Conservation (phyloP, 2,797 vertebrate genomes). For the Rhynchotus rufescens region DNA sequence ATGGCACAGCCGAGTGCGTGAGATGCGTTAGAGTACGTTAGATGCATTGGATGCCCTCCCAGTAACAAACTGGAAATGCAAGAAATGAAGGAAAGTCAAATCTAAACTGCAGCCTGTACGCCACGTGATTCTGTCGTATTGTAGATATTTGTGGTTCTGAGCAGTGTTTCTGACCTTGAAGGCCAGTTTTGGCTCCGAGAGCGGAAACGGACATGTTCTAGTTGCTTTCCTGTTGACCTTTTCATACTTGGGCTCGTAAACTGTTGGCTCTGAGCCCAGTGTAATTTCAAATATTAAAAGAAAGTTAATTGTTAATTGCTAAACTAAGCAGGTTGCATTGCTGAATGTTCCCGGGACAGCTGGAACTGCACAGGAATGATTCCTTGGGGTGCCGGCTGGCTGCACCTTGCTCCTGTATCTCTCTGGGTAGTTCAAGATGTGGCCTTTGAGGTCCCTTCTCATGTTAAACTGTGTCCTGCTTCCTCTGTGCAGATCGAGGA, state of each 20-base stretch:
- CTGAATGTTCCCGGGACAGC: neutral
- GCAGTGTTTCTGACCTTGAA: neutral
- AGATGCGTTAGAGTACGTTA: rapidly evolving
- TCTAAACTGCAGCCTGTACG: neutral
- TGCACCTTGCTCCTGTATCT: neutral
- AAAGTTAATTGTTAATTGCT: neutral
- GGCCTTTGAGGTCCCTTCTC: neutral
- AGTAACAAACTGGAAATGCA: neutral
- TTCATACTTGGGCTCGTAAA: neutral
- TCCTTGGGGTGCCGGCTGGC: neutral
- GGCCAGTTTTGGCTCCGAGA: neutral
- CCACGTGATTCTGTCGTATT: neutral
- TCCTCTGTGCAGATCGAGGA: conserved; percentile 79
- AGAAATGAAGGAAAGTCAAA: neutral
- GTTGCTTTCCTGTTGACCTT: neutral
- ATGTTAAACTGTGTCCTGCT: conserved; percentile 22
- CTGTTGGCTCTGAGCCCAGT: neutral
- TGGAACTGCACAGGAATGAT: rapidly evolving
- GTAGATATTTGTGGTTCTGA: neutral
- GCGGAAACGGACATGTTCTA: neutral
- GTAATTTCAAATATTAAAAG: neutral
- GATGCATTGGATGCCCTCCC: neutral
- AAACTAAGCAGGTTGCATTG: neutral
- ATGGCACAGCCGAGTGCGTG: neutral
- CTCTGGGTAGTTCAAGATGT: neutral